phyloP scores from a whole-genome alignment of 2,888 invertebrate genomes.

The Strigamia maritima region DNA sequence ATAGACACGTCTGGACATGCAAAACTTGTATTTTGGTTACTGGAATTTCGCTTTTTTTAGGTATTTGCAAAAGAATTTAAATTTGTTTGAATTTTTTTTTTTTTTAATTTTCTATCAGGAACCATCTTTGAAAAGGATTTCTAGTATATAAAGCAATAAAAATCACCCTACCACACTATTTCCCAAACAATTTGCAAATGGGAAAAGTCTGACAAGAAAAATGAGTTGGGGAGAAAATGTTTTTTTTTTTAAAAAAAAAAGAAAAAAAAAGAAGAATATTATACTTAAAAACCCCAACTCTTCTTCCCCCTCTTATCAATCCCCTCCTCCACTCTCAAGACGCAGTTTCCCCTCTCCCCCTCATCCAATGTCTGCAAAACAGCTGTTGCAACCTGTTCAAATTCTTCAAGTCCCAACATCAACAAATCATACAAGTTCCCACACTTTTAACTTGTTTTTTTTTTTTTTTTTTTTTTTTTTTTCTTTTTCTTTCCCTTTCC shows the following conservation, averaged over 20 bases:
- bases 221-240: background rate
- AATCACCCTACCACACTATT: no score
- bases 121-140: no score
- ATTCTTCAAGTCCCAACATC: slow-evolving; percentile 15
- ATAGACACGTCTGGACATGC: no score
- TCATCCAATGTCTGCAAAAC: background rate
- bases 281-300: slow-evolving; percentile 35
- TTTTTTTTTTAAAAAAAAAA: background rate
- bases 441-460: background rate
- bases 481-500: no score
- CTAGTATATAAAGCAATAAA: no score
- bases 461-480: background rate
- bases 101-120: no score
- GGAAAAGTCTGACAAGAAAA: background rate
- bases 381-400: slow-evolving; percentile 15
- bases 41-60: no score
- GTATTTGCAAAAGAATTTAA: no score
- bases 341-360: slow-evolving; percentile 16
- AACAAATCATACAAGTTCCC: background rate
- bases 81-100: no score
- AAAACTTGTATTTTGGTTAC: no score
- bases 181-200: no score
- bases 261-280: background rate
- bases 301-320: slow-evolving; percentile 38
- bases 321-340: slow-evolving; percentile 23